Evolutionary conservation across 2,797 vertebrate genomes (phyloP).

Genomic region (Mus spretus): DNA sequence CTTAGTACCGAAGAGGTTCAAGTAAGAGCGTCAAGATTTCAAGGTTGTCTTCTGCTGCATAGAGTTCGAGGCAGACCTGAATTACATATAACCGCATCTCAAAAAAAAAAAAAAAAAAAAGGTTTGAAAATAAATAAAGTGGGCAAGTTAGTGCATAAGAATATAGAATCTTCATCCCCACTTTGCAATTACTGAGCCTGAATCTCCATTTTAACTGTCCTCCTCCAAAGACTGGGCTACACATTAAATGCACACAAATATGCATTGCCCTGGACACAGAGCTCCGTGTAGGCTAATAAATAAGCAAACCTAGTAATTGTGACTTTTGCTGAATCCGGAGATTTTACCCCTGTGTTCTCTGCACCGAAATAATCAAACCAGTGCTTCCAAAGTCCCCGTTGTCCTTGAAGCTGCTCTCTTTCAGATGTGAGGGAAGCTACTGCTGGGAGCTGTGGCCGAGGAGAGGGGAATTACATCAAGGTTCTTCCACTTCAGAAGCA

Average conservation of each 20-base stretch:
- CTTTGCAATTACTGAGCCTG: not conserved
- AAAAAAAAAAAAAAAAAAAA: not conserved
- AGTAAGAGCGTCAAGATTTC: not conserved
- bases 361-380: not conserved
- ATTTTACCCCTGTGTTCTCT: not conserved
- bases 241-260: not conserved
- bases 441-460: not conserved
- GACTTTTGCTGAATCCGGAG: slow-evolving; percentile 62
- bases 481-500: not conserved
- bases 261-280: not conserved
- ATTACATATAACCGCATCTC: not conserved
- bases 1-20: not conserved
- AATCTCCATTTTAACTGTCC: slow-evolving; percentile 18
- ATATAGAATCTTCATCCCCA: not conserved
- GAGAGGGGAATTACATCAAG: not conserved
- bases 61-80: not conserved
- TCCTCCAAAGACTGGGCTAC: too few species aligned
- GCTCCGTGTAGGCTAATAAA: not conserved
- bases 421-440: not conserved
- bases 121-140: not conserved
- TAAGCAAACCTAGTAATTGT: slow-evolving; percentile 35
- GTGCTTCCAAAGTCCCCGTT: not conserved
- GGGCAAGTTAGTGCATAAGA: not conserved
- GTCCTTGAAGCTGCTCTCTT: not conserved
- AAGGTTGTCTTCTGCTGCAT: not conserved